A percentile compares a stretch with the other conserved stretches of the same genome.
Evolutionary conservation across 2,888 invertebrate genomes (phyloP).

Genomic region (Pomacea canaliculata): DNA sequence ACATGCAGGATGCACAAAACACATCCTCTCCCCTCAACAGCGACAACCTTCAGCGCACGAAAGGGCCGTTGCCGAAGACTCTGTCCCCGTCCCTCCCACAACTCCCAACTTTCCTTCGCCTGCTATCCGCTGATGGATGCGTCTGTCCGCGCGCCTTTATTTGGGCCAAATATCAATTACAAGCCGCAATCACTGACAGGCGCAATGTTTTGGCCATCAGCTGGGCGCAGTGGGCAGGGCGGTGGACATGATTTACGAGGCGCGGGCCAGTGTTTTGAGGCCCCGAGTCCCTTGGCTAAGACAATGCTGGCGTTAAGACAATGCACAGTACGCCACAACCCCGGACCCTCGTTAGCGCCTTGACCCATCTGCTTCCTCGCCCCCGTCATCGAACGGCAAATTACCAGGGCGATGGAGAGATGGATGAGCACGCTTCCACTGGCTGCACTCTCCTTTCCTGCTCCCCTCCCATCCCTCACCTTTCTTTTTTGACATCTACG

Average conservation of each 20-base stretch:
- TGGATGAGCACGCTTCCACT: conserved; percentile 8
- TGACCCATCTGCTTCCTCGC: conserved; percentile 18
- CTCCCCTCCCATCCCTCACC: not conserved
- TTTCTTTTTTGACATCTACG: too few species aligned
- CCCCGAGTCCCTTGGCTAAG: conserved; percentile 5
- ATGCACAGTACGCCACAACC: not conserved
- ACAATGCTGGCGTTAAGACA: conserved; percentile 6
- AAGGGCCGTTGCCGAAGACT: too few species aligned
- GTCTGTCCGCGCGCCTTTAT: conserved; percentile 14
- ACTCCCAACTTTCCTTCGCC: not conserved
- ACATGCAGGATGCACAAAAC: too few species aligned
- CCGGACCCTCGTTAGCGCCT: not conserved
- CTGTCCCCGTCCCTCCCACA: not conserved
- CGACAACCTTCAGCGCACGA: too few species aligned
- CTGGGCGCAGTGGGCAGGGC: not conserved
- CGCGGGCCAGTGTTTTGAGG: not conserved
- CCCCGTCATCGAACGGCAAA: conserved; percentile 3
- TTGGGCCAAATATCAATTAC: conserved; percentile 17
- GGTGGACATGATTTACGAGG: conserved; percentile 17
- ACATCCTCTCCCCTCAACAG: too few species aligned
- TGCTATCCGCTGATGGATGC: conserved; percentile 17
- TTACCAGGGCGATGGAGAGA: conserved; percentile 19
- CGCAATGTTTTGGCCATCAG: conserved; percentile 25
- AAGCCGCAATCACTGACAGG: conserved; percentile 15
- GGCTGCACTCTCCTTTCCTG: not conserved